A percentile compares a stretch with the other conserved stretches of the same genome.
These are phyloP conservation scores for Oophaga pumilio DNA, from an alignment of 2,113 vertebrate species.

Conservation along the genomic window DNA sequence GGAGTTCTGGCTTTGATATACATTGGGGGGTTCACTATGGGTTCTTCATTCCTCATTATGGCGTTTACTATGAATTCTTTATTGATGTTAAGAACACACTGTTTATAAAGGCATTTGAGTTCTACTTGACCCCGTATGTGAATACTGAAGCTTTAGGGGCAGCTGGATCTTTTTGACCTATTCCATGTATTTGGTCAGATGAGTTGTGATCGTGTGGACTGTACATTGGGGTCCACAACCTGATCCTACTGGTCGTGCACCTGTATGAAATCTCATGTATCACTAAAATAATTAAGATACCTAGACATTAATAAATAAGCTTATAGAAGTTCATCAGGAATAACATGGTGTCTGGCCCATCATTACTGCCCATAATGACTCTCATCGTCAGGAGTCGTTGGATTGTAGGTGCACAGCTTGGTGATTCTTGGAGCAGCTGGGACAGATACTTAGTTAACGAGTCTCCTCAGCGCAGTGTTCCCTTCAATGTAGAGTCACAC, in stretches of 20 bases:
- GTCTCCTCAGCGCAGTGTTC: constrained; percentile 9
- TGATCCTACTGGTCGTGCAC: not conserved
- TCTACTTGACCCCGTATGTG: no score
- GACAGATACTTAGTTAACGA: constrained; percentile 21
- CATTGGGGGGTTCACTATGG: no score
- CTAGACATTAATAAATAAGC: no score
- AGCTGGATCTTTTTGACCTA: no score
- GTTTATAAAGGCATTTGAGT: no score
- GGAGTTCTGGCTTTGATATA: no score
- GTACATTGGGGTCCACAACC: not conserved
- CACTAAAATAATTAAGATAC: not conserved
- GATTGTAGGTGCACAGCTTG: not conserved
- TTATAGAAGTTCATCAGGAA: no score
- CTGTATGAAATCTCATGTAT: not conserved
- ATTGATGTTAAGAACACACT: no score
- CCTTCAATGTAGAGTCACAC: not conserved
- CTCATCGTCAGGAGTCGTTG: not conserved
- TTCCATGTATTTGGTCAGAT: not conserved
- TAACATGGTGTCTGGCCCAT: not conserved
- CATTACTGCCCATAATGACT: not conserved
- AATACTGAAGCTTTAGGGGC: no score
- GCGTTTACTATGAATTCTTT: no score
- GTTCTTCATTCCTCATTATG: no score
- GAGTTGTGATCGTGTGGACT: not conserved
- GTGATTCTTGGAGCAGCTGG: constrained; percentile 14